Evolutionary conservation across 2,113 vertebrate genomes (phyloP).

Genomic region (Proteles cristata): DNA sequence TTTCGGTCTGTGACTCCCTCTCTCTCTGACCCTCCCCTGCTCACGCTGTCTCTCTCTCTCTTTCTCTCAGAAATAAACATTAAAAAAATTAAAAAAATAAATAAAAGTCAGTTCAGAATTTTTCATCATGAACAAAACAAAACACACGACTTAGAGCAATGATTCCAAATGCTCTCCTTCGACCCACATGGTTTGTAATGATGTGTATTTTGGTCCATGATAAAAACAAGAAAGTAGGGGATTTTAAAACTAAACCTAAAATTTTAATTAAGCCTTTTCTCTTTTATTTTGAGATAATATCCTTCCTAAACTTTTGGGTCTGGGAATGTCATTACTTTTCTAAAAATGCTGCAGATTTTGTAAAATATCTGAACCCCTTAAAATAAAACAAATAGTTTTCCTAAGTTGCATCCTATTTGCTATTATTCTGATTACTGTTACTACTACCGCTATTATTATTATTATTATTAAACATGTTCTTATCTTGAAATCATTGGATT

Average conservation of each 20-base stretch:
- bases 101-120: background rate
- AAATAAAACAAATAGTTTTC: background rate
- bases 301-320: background rate
- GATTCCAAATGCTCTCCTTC: background rate
- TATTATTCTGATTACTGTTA: background rate
- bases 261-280: background rate
- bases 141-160: background rate
- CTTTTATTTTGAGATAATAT: background rate
- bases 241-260: background rate
- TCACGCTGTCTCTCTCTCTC: too few relatives aligned
- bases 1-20: too few relatives aligned
- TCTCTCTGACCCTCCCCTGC: too few relatives aligned
- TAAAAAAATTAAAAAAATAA: too few relatives aligned
- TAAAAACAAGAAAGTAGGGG: background rate
- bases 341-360: conserved; percentile 12
- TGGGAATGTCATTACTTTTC: background rate
- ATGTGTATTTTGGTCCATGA: background rate
- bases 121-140: conserved; percentile 21
- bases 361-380: background rate
- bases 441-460: background rate
- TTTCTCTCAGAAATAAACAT: too few relatives aligned
- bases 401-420: background rate
- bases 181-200: background rate
- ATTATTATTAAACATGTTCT: background rate
- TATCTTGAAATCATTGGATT: background rate